Conservation (phyloP, 2,113 vertebrate species). For the Centropus unirufus region DNA sequence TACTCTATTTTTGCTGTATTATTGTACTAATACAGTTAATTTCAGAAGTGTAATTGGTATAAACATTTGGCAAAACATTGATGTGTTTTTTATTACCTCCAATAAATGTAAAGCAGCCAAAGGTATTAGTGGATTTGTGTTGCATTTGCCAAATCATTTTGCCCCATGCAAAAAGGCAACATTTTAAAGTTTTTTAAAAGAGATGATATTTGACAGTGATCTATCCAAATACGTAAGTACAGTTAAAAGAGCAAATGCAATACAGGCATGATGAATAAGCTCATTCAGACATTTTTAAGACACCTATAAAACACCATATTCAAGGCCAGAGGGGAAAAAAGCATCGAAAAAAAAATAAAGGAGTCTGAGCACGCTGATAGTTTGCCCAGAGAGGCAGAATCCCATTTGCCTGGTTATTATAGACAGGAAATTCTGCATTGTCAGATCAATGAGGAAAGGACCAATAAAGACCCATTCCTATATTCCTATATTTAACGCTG, state of each 20-base stretch:
- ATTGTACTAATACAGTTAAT: background rate
- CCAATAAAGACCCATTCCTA: background rate
- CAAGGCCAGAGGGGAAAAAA: background rate
- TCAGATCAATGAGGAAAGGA: accelerated
- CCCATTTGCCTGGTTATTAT: background rate
- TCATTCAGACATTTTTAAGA: background rate
- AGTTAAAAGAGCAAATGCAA: background rate
- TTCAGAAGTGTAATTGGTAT: background rate
- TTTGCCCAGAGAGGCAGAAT: background rate
- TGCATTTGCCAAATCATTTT: background rate
- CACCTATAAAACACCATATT: accelerated
- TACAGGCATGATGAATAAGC: background rate
- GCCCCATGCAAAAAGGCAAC: background rate
- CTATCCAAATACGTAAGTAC: background rate
- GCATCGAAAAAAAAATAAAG: no score
- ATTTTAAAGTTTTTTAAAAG: background rate
- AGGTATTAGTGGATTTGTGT: background rate
- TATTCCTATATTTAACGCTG: background rate
- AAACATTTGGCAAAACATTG: background rate
- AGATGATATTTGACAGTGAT: background rate
- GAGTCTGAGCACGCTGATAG: accelerated
- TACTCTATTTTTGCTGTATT: background rate
- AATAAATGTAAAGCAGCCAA: background rate
- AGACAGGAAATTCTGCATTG: background rate
- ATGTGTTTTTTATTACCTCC: no score